Percentiles rank a stretch among this genome's conserved stretches.
These are phyloP conservation scores for Noctilio leporinus DNA, from an alignment of 2,113 vertebrate genomes.

Conservation along the genomic window DNA sequence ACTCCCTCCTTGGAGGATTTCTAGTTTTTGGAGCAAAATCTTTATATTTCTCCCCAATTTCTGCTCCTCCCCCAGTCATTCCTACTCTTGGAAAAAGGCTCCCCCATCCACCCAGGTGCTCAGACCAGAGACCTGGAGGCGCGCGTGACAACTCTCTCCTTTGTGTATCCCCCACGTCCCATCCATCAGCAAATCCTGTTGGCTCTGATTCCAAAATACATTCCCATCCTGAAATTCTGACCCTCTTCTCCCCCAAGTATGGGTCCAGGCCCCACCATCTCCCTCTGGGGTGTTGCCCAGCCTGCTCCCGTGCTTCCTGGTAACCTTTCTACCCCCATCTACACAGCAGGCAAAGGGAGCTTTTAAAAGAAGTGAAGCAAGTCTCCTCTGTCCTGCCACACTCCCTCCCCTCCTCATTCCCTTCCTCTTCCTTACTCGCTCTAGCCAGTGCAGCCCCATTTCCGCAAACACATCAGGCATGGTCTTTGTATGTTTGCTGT, in stretches of 20 bases:
- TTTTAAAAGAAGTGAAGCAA: background rate
- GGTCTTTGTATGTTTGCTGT: background rate
- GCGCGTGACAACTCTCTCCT: background rate
- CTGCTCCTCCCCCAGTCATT: background rate
- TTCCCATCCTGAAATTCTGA: background rate
- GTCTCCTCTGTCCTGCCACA: background rate
- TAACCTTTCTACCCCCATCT: background rate
- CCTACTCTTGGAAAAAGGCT: background rate
- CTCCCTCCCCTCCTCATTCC: background rate
- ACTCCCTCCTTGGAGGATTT: background rate
- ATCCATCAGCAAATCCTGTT: slow-evolving; percentile 56
- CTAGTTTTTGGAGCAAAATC: background rate
- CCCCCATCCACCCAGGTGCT: slow-evolving; percentile 52
- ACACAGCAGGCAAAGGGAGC: background rate
- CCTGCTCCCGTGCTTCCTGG: background rate
- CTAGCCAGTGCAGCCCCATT: background rate
- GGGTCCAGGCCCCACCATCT: background rate
- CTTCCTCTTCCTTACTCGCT: background rate
- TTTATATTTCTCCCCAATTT: background rate
- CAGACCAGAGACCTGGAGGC: slow-evolving; percentile 28
- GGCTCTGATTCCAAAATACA: slow-evolving; percentile 54
- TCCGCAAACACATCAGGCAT: background rate
- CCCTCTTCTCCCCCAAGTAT: background rate
- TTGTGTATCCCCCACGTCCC: slow-evolving; percentile 27
- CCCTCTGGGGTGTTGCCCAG: background rate